phyloP scores from a whole-genome alignment of 2,797 vertebrate species.

The Phrynocephalus vlangalii region DNA sequence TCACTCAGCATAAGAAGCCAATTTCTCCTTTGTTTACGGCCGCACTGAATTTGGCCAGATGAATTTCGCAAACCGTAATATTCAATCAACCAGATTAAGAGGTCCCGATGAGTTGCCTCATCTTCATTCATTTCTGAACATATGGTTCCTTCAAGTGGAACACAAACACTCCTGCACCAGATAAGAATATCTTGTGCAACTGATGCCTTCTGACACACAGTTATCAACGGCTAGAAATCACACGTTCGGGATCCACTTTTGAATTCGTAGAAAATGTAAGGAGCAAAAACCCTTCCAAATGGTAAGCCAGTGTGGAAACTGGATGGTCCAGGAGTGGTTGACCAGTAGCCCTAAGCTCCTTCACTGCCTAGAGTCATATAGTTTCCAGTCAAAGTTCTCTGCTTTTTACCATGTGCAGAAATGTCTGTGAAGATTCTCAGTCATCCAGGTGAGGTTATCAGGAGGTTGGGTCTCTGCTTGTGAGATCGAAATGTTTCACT shows the following conservation, averaged over 20 bases:
- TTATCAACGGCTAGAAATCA: conserved; percentile 4
- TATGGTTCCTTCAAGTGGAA: conserved; percentile 55
- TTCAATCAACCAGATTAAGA: conserved; percentile 10
- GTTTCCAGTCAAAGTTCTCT: too few species aligned
- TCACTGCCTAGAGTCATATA: too few species aligned
- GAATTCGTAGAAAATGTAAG: not conserved
- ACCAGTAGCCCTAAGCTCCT: too few species aligned
- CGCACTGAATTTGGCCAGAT: conserved; percentile 13
- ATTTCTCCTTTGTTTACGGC: not conserved
- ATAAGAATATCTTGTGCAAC: not conserved
- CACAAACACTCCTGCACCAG: conserved; percentile 46
- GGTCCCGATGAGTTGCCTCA: conserved; percentile 38
- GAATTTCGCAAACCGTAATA: not conserved
- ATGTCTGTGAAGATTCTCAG: too few species aligned
- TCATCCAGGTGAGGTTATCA: too few species aligned
- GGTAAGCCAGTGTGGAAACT: not conserved
- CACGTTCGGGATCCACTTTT: not conserved
- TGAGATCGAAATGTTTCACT: too few species aligned
- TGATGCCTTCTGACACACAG: not conserved
- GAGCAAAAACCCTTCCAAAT: not conserved
- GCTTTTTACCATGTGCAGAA: too few species aligned
- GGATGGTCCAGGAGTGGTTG: too few species aligned
- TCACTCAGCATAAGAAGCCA: not conserved
- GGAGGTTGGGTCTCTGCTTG: too few species aligned
- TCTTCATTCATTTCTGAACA: conserved; percentile 49